Evolutionary conservation across 2,888 invertebrate species (phyloP), one percentile per base, ranked within the genome.

Genomic region (Crematogaster levior): DNA sequence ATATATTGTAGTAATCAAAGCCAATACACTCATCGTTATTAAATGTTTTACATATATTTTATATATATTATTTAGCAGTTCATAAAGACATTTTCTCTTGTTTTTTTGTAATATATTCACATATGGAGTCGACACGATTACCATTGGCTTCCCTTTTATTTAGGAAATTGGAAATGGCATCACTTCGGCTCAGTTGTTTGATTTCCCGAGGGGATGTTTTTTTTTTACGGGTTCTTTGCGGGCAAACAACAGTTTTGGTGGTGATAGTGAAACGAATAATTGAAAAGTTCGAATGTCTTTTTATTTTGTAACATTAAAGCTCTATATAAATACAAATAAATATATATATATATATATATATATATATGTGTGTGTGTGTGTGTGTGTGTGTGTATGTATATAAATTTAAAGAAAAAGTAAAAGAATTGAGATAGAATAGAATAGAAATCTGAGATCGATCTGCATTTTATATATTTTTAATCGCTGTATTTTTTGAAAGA

Each of bases 161-260:
- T 61, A 24, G 43, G 43, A 12, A 65, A 75, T 63, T 75, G 53
- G 15, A 81, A 81, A 63, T 43, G 43, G 30, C 15, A 58, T 81
- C 63, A n/a, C 43, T 72, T 40, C 1, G n/a, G 43, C 43, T 46
- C 12, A 75, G 48, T 75, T 63, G 75, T 75, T 74, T 75, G 81
- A 81, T 81, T 81, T 75, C 75, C 63, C 34, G 24, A 37, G 53
- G 40, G 81, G 10, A 37, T 27, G 12, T 56, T 40, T 46, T 51
- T 65, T 65, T 63, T 60, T 63, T 63, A 24, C n/a, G 18, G 15
- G 24, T 63, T 53, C 63, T 75, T 63, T 34, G 18, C 30, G 27
- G 24, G 34, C 24, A 37, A 46, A 61, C 60, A 40, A 6, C 27
- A n/a, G 37, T 21, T 81, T 74, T 21, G 21, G 6, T 15, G 46